A percentile compares a stretch with the other conserved stretches of the same genome.
Conservation (phyloP, 2,797 vertebrate species). For the Pangasius macronema region DNA sequence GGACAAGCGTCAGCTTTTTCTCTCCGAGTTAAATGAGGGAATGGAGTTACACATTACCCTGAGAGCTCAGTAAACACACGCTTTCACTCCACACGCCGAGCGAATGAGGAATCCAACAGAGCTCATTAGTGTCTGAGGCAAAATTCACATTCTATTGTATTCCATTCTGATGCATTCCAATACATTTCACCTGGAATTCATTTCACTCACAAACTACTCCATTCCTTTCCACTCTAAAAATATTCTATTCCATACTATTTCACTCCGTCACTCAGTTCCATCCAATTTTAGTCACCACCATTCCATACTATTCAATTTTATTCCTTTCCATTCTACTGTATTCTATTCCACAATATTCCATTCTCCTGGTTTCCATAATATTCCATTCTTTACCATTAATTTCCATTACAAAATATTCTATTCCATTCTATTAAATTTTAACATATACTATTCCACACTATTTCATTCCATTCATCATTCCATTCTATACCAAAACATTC, state of each 20-base stretch:
- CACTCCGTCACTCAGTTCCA: neutral
- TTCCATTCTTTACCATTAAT: neutral
- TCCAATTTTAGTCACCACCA: neutral
- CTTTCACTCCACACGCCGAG: neutral
- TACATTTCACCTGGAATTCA: neutral
- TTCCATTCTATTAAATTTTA: neutral
- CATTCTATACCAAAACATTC: neutral
- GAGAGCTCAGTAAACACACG: neutral
- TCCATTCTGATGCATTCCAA: neutral
- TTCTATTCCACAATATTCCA: too few species aligned
- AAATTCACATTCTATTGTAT: neutral
- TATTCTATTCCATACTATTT: neutral
- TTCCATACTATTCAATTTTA: neutral
- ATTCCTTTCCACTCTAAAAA: neutral
- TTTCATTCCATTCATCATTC: neutral
- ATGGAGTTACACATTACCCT: neutral
- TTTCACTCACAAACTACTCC: neutral
- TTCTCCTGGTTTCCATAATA: neutral
- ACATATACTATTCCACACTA: neutral
- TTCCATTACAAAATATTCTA: neutral
- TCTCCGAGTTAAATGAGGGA: neutral
- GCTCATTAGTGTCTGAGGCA: neutral
- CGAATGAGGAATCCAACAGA: neutral
- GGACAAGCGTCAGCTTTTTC: neutral
- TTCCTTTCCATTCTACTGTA: neutral